Conservation (phyloP, 2,888 invertebrate species). For the Syrista parreyssii region DNA sequence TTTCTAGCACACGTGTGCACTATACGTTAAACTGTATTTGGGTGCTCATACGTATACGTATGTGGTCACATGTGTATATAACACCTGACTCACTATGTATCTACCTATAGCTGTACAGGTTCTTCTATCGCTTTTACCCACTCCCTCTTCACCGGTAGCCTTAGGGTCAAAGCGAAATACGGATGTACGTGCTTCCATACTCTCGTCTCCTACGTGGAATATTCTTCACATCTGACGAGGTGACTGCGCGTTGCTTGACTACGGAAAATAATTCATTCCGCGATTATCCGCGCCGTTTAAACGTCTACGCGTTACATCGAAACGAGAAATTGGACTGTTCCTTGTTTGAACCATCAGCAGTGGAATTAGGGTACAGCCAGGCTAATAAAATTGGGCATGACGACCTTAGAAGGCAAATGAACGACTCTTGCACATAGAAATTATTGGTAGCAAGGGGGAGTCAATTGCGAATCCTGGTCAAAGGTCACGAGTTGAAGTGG, state of each 20-base stretch:
- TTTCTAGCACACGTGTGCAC: slow-evolving; percentile 27
- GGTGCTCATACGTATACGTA: slow-evolving; percentile 4
- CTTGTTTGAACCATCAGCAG: not conserved
- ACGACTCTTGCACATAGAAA: not conserved
- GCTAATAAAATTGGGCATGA: not conserved
- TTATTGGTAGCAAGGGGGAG: not conserved
- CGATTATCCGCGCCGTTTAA: not conserved
- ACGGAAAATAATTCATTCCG: not conserved
- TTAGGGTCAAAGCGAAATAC: slow-evolving; percentile 41
- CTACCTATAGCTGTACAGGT: slow-evolving; percentile 34
- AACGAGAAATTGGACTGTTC: not conserved
- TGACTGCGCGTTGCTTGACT: not conserved
- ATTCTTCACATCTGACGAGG: slow-evolving; percentile 32
- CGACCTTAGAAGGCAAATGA: not conserved
- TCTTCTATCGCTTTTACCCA: slow-evolving; percentile 42
- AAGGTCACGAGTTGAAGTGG: not conserved
- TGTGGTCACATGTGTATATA: slow-evolving; percentile 5
- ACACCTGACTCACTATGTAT: slow-evolving; percentile 18
- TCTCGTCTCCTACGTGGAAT: slow-evolving; percentile 51
- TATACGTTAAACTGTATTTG: slow-evolving; percentile 16
- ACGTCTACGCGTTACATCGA: not conserved
- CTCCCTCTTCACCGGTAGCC: slow-evolving; percentile 27
- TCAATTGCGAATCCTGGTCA: not conserved
- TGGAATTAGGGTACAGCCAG: not conserved
- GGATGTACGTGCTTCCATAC: slow-evolving; percentile 53